These are phyloP conservation scores for Pelvicachromis taeniatus DNA, from an alignment of 2,113 vertebrate genomes.

Conservation along the genomic window DNA sequence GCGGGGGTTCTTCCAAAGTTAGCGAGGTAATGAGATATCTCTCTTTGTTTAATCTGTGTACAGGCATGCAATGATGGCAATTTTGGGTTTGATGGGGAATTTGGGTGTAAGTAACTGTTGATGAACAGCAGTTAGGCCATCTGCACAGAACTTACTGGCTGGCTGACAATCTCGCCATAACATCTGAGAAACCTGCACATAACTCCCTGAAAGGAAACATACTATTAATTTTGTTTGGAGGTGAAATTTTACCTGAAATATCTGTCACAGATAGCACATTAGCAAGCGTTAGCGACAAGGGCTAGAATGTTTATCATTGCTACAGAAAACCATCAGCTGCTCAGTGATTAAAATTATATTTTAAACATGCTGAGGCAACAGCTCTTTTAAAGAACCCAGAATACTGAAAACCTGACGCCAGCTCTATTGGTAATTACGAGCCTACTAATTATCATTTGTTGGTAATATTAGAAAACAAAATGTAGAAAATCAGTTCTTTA, in stretches of 20 bases:
- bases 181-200: background rate
- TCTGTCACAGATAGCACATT: background rate
- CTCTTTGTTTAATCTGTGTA: background rate
- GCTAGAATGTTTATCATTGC: background rate
- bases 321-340: background rate
- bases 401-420: background rate
- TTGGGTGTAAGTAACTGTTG: background rate
- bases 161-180: background rate
- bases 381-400: background rate
- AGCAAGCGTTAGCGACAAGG: background rate
- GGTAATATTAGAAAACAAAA: background rate
- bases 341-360: background rate
- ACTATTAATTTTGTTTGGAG: background rate
- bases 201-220: background rate
- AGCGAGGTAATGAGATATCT: background rate
- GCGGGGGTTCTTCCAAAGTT: background rate
- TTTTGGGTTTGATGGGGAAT: background rate
- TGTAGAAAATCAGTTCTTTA: background rate
- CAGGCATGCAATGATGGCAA: background rate
- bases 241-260: background rate
- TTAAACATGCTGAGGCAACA: background rate
- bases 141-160: background rate
- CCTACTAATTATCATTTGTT: background rate
- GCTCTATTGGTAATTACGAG: background rate
- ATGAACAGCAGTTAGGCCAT: background rate